Evolutionary conservation across 2,113 vertebrate genomes (phyloP).

Genomic region (Carlito syrichta): DNA sequence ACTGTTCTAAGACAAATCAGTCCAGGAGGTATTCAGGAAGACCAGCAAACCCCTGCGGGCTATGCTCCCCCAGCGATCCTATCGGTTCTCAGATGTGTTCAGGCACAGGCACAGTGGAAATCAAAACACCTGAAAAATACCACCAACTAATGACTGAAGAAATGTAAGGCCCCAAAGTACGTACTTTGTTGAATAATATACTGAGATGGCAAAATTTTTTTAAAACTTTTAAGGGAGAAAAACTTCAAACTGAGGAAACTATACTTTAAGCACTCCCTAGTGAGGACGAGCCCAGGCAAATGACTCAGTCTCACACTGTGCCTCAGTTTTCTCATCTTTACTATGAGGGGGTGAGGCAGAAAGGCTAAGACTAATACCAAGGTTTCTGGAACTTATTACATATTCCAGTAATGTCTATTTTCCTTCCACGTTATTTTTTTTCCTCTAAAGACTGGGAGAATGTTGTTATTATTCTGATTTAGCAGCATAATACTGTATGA

Average conservation of each 20-base stretch:
- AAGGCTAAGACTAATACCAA: background rate
- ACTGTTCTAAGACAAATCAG: background rate
- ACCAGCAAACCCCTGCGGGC: background rate
- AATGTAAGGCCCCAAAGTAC: background rate
- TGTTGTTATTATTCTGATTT: conserved; percentile 22
- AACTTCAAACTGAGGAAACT: background rate
- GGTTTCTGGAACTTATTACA: background rate
- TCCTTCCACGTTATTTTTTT: background rate
- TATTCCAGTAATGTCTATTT: background rate
- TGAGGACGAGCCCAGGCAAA: background rate
- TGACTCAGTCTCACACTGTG: background rate
- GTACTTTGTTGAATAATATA: background rate
- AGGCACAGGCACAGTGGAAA: background rate
- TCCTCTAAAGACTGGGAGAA: background rate
- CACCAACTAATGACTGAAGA: background rate
- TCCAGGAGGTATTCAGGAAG: background rate
- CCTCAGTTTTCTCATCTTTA: background rate
- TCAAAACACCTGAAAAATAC: background rate
- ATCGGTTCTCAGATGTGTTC: background rate
- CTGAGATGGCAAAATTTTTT: background rate
- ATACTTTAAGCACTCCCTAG: background rate
- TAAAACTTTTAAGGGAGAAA: background rate
- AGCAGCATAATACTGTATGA: background rate
- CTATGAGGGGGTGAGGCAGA: background rate
- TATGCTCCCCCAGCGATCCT: background rate